phyloP scores from a whole-genome alignment of 2,888 invertebrate genomes.

The Pogonocherus hispidulus region DNA sequence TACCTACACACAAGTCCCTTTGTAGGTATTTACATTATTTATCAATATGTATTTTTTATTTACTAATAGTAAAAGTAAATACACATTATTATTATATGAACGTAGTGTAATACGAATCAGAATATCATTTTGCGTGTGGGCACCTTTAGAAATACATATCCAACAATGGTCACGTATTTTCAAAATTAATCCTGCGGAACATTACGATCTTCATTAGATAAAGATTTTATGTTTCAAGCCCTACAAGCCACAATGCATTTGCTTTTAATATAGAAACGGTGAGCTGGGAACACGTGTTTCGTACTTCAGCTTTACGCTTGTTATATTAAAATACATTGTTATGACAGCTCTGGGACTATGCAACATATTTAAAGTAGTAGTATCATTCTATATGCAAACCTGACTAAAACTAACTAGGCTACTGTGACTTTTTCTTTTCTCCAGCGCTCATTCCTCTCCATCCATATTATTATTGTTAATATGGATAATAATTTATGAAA shows the following conservation, averaged over 20 bases:
- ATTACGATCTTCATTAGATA: slow-evolving; percentile 57
- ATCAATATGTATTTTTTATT: too few species aligned
- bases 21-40: too few species aligned
- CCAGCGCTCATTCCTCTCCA: slow-evolving; percentile 7
- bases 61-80: too few species aligned
- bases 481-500: too few species aligned
- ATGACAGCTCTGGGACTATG: slow-evolving; percentile 63
- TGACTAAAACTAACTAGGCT: slow-evolving; percentile 26
- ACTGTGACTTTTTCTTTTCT: slow-evolving; percentile 25
- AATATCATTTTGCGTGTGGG: too few species aligned
- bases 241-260: slow-evolving; percentile 46
- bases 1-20: too few species aligned
- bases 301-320: slow-evolving; percentile 60
- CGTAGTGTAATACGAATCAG: too few species aligned
- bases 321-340: slow-evolving; percentile 66
- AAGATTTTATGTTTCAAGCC: slow-evolving; percentile 55
- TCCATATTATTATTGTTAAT: too few species aligned
- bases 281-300: slow-evolving; percentile 58
- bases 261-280: slow-evolving; percentile 43
- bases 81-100: too few species aligned
- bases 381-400: slow-evolving; percentile 61
- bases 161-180: slow-evolving; percentile 32
- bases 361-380: slow-evolving; percentile 62
- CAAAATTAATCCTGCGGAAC: slow-evolving; percentile 33
- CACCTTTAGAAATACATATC: too few species aligned